These are phyloP conservation scores for Trochalopteron elliotii DNA, from an alignment of 2,113 vertebrate species.

Conservation along the genomic window DNA sequence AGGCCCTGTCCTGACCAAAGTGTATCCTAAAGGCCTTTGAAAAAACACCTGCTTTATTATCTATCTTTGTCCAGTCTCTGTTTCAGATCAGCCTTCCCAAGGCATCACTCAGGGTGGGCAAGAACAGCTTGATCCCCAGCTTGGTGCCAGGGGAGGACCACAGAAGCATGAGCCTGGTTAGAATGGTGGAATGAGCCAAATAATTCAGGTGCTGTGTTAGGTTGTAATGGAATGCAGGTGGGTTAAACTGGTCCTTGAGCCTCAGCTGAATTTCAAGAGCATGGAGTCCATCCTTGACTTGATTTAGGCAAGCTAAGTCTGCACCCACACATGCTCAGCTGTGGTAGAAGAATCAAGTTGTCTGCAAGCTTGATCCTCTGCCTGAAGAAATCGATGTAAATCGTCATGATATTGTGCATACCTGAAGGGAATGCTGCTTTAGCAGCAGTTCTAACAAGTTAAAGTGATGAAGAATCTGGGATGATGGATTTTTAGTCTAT, in stretches of 20 bases:
- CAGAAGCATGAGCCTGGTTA: neutral
- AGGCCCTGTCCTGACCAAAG: neutral
- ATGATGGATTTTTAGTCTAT: neutral
- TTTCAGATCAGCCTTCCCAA: neutral
- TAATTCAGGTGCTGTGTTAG: neutral
- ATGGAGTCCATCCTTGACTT: neutral
- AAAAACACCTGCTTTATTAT: neutral
- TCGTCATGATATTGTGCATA: neutral
- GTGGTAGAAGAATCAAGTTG: neutral
- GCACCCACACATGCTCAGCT: neutral
- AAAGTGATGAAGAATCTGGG: neutral
- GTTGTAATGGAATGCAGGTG: neutral
- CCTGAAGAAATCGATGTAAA: neutral
- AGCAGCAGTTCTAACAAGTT: neutral
- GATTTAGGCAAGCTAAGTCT: neutral
- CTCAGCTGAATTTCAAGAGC: neutral
- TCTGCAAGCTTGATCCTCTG: neutral
- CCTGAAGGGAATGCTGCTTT: neutral
- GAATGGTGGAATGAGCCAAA: accelerated
- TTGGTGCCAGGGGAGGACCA: neutral
- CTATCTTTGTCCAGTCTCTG: neutral
- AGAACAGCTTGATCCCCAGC: neutral
- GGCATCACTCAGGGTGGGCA: neutral
- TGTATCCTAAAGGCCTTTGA: neutral
- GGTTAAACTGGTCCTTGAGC: neutral